Evolutionary conservation across 2,113 vertebrate species (phyloP).

Genomic region (human (Homo sapiens)): DNA sequence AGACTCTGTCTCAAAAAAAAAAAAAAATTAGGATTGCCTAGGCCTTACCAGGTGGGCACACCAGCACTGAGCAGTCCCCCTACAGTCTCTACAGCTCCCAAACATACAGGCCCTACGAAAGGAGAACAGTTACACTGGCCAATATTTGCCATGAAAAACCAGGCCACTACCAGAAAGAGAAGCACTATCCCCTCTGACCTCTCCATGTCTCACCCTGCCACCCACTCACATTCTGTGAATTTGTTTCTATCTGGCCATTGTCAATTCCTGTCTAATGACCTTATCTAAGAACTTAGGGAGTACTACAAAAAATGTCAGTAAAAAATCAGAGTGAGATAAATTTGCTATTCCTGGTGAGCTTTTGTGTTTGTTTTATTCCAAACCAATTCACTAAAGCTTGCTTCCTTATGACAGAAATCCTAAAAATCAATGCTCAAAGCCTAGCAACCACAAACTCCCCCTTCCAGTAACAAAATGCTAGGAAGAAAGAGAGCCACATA

Average conservation of each 20-base stretch:
- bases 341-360: slow-evolving; percentile 30
- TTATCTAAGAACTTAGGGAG: slow-evolving; percentile 39
- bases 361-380: slow-evolving; percentile 64
- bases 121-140: not conserved
- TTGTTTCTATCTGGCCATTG: slow-evolving; percentile 42
- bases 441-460: slow-evolving; percentile 50
- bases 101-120: not conserved
- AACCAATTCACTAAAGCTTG: slow-evolving; percentile 62
- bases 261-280: slow-evolving; percentile 56
- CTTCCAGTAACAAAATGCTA: slow-evolving; percentile 65
- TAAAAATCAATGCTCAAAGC: slow-evolving; percentile 69
- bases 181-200: not conserved
- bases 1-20: not conserved
- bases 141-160: not conserved
- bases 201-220: not conserved
- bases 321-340: slow-evolving; percentile 61
- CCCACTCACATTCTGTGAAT: slow-evolving; percentile 37
- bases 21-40: not conserved
- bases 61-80: not conserved
- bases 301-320: slow-evolving; percentile 41
- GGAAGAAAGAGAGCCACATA: slow-evolving; percentile 51
- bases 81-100: not conserved
- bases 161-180: slow-evolving; percentile 1
- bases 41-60: not conserved
- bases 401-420: slow-evolving; percentile 60